These are phyloP conservation scores for Stegostoma tigrinum DNA, from an alignment of 2,113 vertebrate species.

Conservation along the genomic window DNA sequence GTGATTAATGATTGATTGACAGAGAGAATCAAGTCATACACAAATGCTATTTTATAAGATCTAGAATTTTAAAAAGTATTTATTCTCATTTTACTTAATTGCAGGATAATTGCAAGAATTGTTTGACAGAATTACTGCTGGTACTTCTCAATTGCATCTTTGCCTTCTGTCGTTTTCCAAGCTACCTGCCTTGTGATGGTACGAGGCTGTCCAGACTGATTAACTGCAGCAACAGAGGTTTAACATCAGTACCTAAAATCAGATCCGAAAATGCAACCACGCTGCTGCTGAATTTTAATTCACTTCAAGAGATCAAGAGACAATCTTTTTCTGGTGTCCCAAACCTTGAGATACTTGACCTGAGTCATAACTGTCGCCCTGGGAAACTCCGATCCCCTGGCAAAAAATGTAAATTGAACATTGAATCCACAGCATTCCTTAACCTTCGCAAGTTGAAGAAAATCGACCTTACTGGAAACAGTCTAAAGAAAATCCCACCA, in stretches of 20 bases:
- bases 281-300: conserved; percentile 53
- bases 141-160: conserved; percentile 38
- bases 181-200: conserved; percentile 61
- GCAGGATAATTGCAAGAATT: not conserved
- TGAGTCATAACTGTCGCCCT: conserved; percentile 55
- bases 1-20: not conserved
- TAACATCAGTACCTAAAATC: conserved; percentile 50
- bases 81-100: not conserved
- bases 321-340: conserved; percentile 50
- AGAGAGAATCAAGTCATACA: not conserved
- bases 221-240: conserved; percentile 50
- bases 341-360: conserved; percentile 51
- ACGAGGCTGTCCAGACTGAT: conserved; percentile 45
- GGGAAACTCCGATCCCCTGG: conserved; percentile 41
- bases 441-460: conserved; percentile 46
- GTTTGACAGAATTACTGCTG: not conserved
- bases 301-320: conserved; percentile 44
- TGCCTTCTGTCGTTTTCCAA: conserved; percentile 45
- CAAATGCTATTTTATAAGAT: not conserved
- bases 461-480: conserved; percentile 58
- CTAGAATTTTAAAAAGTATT: not conserved
- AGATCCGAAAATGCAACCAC: conserved; percentile 46
- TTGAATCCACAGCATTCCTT: conserved; percentile 51
- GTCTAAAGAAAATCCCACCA: conserved; percentile 54
- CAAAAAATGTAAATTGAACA: conserved; percentile 48